These are phyloP conservation scores for Antigone vipio DNA, from an alignment of 2,113 vertebrate species.

Conservation along the genomic window DNA sequence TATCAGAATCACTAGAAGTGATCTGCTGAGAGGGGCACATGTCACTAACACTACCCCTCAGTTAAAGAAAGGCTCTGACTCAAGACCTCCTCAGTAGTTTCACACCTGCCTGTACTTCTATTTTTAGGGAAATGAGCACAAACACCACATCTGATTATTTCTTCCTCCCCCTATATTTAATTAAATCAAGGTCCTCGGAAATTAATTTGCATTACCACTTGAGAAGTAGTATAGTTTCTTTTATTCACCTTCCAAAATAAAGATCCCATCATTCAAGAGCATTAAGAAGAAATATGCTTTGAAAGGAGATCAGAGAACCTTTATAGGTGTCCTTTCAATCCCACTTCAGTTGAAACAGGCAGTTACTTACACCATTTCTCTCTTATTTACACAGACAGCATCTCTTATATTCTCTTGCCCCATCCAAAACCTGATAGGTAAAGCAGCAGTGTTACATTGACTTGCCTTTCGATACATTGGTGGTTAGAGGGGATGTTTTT, in stretches of 20 bases:
- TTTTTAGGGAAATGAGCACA: background rate
- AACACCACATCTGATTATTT: background rate
- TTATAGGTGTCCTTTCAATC: background rate
- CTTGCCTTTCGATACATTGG: background rate
- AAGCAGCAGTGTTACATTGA: background rate
- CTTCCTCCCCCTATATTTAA: background rate
- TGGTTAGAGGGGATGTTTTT: background rate
- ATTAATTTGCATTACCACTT: background rate
- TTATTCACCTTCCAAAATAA: background rate
- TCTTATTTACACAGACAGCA: background rate
- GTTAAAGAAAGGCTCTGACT: background rate
- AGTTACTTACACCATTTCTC: background rate
- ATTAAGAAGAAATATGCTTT: background rate
- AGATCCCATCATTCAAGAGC: background rate
- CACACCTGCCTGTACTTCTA: background rate
- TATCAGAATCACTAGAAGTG: background rate
- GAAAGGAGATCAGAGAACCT: background rate
- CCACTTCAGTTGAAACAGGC: background rate
- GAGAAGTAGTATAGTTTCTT: background rate
- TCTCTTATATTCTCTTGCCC: background rate
- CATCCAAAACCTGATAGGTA: background rate
- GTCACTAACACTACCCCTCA: background rate
- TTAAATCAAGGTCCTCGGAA: background rate
- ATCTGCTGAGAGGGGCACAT: background rate
- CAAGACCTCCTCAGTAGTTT: background rate